phyloP scores from a whole-genome alignment of 2,113 vertebrate genomes.

The Ailuropoda melanoleuca region DNA sequence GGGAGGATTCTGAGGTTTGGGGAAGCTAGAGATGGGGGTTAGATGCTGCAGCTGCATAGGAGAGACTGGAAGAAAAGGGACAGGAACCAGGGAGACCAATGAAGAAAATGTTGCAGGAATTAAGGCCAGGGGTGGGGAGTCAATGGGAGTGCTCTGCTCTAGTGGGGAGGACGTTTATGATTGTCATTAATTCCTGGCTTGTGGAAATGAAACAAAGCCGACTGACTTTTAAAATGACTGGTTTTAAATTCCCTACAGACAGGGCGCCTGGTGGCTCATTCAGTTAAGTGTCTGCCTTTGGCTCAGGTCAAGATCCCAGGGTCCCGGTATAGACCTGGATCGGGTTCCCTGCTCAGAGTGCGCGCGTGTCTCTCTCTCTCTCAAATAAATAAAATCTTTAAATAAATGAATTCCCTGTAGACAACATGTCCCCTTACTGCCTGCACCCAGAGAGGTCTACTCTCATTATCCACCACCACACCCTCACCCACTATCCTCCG shows the following conservation, averaged over 20 bases:
- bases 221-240: background rate
- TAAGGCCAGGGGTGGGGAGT: fast-evolving
- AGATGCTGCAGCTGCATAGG: background rate
- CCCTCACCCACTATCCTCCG: background rate
- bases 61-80: background rate
- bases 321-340: background rate
- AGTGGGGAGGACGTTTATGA: background rate
- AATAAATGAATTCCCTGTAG: background rate
- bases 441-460: background rate
- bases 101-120: background rate
- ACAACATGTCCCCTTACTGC: fast-evolving
- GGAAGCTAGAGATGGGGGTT: background rate
- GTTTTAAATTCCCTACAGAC: background rate
- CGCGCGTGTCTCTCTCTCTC: background rate
- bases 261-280: background rate
- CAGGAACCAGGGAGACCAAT: background rate
- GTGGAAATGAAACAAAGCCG: background rate
- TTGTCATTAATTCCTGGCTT: background rate
- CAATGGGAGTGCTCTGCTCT: background rate
- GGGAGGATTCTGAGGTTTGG: conserved; percentile 4
- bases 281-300: background rate
- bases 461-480: background rate
- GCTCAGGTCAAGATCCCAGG: background rate
- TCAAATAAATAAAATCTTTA: background rate
- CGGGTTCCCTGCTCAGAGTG: background rate